Evolutionary conservation across 2,113 vertebrate genomes (phyloP).

Genomic region (Climacteris rufus): DNA sequence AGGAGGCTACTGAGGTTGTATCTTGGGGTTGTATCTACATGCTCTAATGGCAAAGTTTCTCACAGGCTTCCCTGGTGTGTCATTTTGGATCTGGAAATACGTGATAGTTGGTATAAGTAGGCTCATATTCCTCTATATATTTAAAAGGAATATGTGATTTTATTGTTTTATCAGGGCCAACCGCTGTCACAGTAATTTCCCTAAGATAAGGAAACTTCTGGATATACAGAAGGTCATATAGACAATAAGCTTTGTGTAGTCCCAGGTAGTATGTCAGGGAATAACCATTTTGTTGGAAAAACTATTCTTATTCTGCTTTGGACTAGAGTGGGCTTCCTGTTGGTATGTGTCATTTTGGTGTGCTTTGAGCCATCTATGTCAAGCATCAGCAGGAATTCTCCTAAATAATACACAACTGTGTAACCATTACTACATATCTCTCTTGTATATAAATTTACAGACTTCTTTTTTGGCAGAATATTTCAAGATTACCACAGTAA

Average conservation of each 20-base stretch:
- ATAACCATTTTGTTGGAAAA: background rate
- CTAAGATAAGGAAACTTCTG: background rate
- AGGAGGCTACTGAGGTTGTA: background rate
- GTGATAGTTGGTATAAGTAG: background rate
- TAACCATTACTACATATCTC: background rate
- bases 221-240: background rate
- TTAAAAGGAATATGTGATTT: background rate
- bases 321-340: background rate
- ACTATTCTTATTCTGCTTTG: background rate
- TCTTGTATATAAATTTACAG: background rate
- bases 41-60: background rate
- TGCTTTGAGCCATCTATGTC: background rate
- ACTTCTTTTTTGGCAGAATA: background rate
- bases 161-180: background rate
- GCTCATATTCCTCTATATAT: background rate
- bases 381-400: background rate
- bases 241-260: background rate
- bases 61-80: background rate
- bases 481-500: background rate
- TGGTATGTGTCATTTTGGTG: background rate
- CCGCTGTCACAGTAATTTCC: background rate
- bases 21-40: background rate
- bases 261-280: background rate
- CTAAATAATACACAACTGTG: background rate
- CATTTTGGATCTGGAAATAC: background rate